Conservation (phyloP, 1,140 invertebrate species). For the Brachionus manjavacas region DNA sequence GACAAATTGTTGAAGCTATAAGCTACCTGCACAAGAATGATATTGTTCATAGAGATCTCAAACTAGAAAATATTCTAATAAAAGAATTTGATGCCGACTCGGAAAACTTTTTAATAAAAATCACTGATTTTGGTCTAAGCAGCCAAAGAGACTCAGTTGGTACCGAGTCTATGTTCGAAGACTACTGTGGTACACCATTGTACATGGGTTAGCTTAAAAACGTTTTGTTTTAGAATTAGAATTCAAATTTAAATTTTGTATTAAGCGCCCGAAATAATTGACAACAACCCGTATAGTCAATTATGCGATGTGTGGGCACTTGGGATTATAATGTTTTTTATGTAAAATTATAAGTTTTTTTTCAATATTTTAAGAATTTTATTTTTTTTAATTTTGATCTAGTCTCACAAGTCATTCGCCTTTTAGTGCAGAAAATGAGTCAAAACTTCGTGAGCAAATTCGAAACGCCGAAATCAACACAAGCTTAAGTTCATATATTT, state of each 20-base stretch:
- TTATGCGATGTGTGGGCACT: slow-evolving; percentile 64
- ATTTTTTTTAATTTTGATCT: background rate
- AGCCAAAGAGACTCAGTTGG: slow-evolving; percentile 60
- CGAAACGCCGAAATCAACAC: slow-evolving; percentile 19
- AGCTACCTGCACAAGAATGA: slow-evolving; percentile 62
- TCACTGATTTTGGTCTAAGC: slow-evolving; percentile 63
- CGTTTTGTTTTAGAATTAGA: background rate
- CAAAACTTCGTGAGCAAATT: slow-evolving; percentile 31
- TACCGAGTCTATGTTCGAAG: slow-evolving; percentile 60
- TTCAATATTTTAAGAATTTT: background rate
- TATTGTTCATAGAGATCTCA: slow-evolving; percentile 63
- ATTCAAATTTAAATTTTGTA: slow-evolving; percentile 44
- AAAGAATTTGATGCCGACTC: slow-evolving; percentile 55
- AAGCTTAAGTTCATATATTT: background rate
- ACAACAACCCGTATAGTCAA: slow-evolving; percentile 61
- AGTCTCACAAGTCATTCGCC: slow-evolving; percentile 34
- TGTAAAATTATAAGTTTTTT: slow-evolving; percentile 50
- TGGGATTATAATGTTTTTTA: slow-evolving; percentile 61
- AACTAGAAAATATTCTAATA: slow-evolving; percentile 63
- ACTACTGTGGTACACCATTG: slow-evolving; percentile 62
- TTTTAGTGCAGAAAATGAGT: slow-evolving; percentile 30
- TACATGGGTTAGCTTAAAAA: slow-evolving; percentile 59
- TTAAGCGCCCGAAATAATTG: slow-evolving; percentile 62
- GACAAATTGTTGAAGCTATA: slow-evolving; percentile 58
- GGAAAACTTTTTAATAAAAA: slow-evolving; percentile 60